These are phyloP conservation scores for Callipepla squamata DNA, from an alignment of 2,113 vertebrate genomes.

Conservation along the genomic window DNA sequence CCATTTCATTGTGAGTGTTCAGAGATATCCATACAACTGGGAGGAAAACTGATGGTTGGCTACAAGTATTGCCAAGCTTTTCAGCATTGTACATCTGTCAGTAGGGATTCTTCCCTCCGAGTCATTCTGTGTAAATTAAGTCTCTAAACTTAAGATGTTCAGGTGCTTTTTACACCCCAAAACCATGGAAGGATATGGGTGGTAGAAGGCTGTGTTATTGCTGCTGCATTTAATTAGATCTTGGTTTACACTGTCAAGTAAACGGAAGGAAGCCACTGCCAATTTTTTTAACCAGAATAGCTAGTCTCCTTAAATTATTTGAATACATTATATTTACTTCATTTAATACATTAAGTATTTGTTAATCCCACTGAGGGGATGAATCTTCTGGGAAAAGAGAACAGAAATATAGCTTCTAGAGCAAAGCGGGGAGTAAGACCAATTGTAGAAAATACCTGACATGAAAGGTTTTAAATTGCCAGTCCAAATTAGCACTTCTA, in stretches of 20 bases:
- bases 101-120: background rate
- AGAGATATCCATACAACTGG: background rate
- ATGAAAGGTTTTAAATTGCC: background rate
- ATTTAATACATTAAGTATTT: background rate
- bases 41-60: background rate
- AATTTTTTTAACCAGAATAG: background rate
- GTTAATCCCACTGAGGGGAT: background rate
- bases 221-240: background rate
- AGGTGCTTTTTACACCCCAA: background rate
- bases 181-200: background rate
- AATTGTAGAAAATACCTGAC: background rate
- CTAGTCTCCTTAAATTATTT: background rate
- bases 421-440: fast-evolving
- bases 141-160: background rate
- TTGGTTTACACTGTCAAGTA: background rate
- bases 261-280: background rate
- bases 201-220: background rate
- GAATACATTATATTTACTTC: background rate
- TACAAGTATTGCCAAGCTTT: background rate
- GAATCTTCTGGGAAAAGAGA: background rate
- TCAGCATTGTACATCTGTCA: background rate
- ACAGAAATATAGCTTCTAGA: background rate
- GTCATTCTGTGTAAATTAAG: background rate
- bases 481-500: background rate
- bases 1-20: background rate